Evolutionary conservation across 2,888 invertebrate species (phyloP), one percentile per base, ranked within the genome.

Genomic region (Lordiphosa fenestrarum): DNA sequence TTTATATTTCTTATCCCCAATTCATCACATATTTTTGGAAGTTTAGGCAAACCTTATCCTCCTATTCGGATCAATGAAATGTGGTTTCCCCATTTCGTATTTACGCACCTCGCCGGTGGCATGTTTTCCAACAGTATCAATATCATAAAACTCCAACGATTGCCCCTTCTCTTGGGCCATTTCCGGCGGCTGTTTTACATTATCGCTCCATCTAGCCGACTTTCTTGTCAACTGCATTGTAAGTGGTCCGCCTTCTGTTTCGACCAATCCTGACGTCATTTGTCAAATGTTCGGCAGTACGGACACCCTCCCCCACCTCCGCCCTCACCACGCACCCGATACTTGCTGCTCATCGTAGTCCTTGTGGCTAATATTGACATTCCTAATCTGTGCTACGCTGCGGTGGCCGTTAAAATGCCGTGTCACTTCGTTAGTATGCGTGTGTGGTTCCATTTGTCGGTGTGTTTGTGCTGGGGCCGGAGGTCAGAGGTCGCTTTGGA

Each of bases 381-480:
- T 78, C 80, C 71, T 82, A 78, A 78, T 78, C 77, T 82, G 73
- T 77, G 77, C 71, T 66, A 57, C 66, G 57, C 56, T 64, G 77
- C 61, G 78, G 41, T 66, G 78, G 56, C 80, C 80, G 80, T 69
- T 75, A 82, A 78, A 78, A 75, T 82, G 83, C 77, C 77, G 80
- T 80, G 77, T 82, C 77, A 78, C 80, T 78, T 75, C 66, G 83
- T 69, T 78, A 78, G 73, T 77, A 80, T 82, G 83, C 76, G 83
- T 80, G 77, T 78, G 69, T 54, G 56, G 53, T 49, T 56, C 62
- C 64, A 51, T 55, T 65, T 62, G 67, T 68, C 30, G 10, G 23
- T 36, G 40, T 50, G 39, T 51, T 21, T 49, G 44, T 49, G 39
- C 12, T 46, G 6, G 33, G 35, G 49, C 39, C 35, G 52, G 36